Conservation (phyloP, 2,113 vertebrate species). For the Rhipidura dahli region DNA sequence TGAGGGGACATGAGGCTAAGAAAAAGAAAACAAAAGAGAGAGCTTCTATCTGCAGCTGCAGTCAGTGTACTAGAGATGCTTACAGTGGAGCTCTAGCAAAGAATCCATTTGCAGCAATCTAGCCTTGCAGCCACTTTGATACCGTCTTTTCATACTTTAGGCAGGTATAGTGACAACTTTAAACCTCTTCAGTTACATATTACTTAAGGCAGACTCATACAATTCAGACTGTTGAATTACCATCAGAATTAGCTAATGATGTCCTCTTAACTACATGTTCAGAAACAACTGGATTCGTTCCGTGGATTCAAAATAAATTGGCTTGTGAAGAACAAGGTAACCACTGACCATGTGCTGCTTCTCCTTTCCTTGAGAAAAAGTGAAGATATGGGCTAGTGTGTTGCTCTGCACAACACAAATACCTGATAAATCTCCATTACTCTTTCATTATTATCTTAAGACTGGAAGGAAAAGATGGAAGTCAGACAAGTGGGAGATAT, state of each 20-base stretch:
- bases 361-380: neutral
- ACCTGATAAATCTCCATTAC: neutral
- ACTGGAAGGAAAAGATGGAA: neutral
- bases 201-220: neutral
- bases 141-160: neutral
- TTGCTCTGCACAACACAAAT: accelerated
- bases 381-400: neutral
- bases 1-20: neutral
- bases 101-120: neutral
- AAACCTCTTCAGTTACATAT: neutral
- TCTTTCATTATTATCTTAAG: neutral
- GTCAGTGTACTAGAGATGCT: neutral
- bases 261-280: neutral
- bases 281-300: neutral
- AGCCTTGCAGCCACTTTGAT: neutral
- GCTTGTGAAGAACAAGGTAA: neutral
- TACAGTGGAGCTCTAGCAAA: neutral
- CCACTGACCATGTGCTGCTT: neutral
- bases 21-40: neutral
- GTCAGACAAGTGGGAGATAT: neutral
- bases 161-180: neutral
- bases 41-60: neutral
- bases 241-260: neutral
- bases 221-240: neutral
- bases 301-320: neutral